phyloP scores from a whole-genome alignment of 2,888 invertebrate species.

The Abrostola tripartita region DNA sequence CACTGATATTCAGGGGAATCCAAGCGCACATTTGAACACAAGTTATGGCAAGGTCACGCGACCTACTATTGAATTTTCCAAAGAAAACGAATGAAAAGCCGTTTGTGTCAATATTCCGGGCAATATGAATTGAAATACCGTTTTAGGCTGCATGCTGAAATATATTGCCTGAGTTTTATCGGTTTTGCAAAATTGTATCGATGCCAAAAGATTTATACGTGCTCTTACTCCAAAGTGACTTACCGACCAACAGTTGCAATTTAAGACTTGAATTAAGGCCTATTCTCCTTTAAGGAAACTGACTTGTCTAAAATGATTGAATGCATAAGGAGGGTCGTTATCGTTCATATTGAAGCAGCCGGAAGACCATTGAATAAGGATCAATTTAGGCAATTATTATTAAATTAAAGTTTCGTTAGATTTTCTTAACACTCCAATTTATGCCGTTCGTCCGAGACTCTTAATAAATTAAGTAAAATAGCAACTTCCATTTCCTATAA shows the following conservation, averaged over 20 bases:
- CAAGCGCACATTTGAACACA: conserved; percentile 39
- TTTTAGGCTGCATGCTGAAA: conserved; percentile 25
- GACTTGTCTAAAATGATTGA: not conserved
- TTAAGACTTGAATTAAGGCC: conserved; percentile 17
- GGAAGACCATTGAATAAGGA: not conserved
- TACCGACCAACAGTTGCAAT: not conserved
- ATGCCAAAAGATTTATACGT: conserved; percentile 38
- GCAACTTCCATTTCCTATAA: conserved; percentile 4
- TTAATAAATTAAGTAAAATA: not conserved
- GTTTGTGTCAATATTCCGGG: conserved; percentile 32
- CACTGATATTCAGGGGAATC: conserved; percentile 32
- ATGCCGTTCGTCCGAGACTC: not conserved
- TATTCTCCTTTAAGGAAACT: conserved; percentile 10
- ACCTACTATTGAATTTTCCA: conserved; percentile 39
- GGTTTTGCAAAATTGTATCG: conserved; percentile 18
- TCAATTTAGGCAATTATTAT: not conserved
- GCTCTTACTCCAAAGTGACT: conserved; percentile 28
- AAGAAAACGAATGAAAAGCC: conserved; percentile 30
- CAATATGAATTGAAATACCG: conserved; percentile 31
- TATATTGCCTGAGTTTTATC: conserved; percentile 23
- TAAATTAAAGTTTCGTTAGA: not conserved
- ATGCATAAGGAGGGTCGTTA: not conserved
- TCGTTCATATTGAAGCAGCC: not conserved
- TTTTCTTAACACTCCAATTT: not conserved
- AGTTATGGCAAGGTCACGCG: conserved; percentile 40